Evolutionary conservation across 1,140 invertebrate genomes (phyloP).

Genomic region (Drosophila azteca): DNA sequence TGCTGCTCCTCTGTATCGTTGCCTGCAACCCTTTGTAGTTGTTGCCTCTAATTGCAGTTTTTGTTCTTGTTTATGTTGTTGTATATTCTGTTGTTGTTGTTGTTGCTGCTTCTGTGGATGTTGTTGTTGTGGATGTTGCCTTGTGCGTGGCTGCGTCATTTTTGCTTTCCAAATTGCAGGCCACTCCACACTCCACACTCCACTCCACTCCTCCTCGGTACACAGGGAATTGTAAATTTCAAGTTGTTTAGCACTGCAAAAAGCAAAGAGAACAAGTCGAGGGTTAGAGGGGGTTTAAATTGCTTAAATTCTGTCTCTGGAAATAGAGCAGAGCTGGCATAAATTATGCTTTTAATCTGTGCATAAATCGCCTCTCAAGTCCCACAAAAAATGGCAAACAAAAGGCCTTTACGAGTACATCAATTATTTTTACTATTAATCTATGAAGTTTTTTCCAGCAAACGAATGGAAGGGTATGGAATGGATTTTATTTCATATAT

Average conservation of each 20-base stretch:
- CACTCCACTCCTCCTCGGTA: slow-evolving; percentile 9
- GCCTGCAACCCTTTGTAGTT: slow-evolving; percentile 35
- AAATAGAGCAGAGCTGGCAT: too few relatives aligned
- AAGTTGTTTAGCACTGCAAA: slow-evolving; percentile 44
- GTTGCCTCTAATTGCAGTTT: slow-evolving; percentile 36
- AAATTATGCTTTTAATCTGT: too few relatives aligned
- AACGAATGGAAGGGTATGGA: too few relatives aligned
- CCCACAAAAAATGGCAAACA: too few relatives aligned
- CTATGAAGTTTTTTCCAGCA: too few relatives aligned
- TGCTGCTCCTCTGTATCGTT: slow-evolving; percentile 41
- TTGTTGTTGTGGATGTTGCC: slow-evolving; percentile 24
- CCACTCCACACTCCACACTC: neutral
- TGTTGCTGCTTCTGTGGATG: slow-evolving; percentile 26
- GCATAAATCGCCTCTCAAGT: too few relatives aligned
- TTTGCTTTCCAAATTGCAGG: slow-evolving; percentile 40
- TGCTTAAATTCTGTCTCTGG: too few relatives aligned
- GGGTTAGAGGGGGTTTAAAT: neutral
- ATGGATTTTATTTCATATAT: too few relatives aligned
- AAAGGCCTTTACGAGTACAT: too few relatives aligned
- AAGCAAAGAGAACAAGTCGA: neutral
- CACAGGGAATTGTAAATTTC: slow-evolving; percentile 12
- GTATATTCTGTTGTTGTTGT: slow-evolving; percentile 23
- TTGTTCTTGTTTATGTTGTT: slow-evolving; percentile 31
- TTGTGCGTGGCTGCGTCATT: slow-evolving; percentile 50
- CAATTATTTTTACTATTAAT: too few relatives aligned